Evolutionary conservation across 2,113 vertebrate species (phyloP).

Genomic region (Notarius quadriscutis): DNA sequence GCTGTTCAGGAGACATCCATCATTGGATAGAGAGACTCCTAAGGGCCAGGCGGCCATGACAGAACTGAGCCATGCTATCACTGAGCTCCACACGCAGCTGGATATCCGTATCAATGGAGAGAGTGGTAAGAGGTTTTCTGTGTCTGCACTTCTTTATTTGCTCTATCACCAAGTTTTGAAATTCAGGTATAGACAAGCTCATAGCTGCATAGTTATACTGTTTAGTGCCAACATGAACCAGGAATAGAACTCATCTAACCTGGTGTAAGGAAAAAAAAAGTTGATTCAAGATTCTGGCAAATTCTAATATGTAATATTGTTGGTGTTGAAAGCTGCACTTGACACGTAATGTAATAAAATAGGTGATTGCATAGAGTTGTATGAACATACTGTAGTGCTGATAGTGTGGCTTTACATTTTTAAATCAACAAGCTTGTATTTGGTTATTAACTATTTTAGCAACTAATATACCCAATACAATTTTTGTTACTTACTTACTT

Average conservation of each 20-base stretch:
- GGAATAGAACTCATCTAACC: not conserved
- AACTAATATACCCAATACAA: not conserved
- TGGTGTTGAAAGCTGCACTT: not conserved
- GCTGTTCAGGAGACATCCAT: conserved; percentile 74
- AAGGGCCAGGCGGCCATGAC: conserved; percentile 58
- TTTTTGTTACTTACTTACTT: too few relatives aligned
- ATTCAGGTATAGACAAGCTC: not conserved
- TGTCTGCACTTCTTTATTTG: not conserved
- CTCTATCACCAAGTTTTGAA: not conserved
- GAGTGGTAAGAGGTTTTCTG: conserved; percentile 68
- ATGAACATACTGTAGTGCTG: not conserved
- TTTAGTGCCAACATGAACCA: not conserved
- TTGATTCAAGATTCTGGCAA: not conserved
- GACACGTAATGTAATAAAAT: not conserved
- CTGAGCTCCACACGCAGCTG: conserved; percentile 68
- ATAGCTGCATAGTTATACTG: not conserved
- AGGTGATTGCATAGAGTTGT: not conserved
- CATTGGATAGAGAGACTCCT: conserved; percentile 58
- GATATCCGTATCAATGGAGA: conserved; percentile 69
- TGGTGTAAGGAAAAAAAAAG: not conserved
- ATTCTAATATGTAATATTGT: not conserved
- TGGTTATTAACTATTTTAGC: not conserved
- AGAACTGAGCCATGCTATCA: conserved; percentile 60
- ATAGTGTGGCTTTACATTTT: not conserved
- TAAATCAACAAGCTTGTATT: not conserved